Conservation (phyloP, 2,113 vertebrate species). For the Heterotilapia buettikoferi region DNA sequence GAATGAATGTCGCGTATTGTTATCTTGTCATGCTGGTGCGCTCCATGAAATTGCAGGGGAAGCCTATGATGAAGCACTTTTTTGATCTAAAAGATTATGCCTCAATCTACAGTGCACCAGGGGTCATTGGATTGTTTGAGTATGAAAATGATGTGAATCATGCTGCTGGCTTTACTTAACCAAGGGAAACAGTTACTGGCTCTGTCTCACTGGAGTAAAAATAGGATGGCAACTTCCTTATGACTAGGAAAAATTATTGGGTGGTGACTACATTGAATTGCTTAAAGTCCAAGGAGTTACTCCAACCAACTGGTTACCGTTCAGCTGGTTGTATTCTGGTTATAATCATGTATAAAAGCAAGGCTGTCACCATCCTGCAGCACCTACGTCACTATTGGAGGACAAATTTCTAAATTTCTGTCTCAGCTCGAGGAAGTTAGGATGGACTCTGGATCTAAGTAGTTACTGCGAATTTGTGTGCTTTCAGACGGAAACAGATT, state of each 20-base stretch:
- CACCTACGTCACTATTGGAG: neutral
- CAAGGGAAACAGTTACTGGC: neutral
- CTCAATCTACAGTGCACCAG: neutral
- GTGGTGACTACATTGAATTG: neutral
- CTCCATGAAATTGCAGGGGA: neutral
- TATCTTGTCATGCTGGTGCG: neutral
- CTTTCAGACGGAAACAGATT: neutral
- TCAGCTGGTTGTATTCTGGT: neutral
- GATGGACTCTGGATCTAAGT: neutral
- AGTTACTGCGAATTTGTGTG: neutral
- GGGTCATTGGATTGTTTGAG: neutral
- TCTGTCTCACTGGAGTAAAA: neutral
- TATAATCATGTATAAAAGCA: neutral
- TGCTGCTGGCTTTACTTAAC: neutral
- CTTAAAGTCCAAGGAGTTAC: neutral
- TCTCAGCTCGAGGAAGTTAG: neutral
- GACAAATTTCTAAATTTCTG: neutral
- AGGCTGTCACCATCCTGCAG: neutral
- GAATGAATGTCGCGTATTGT: neutral
- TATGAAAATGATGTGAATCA: neutral
- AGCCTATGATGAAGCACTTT: neutral
- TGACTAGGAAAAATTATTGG: neutral
- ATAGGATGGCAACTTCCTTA: neutral
- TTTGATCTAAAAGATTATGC: neutral
- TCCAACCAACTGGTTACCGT: neutral